Evolutionary conservation across 2,113 vertebrate genomes (phyloP), one percentile per base, ranked within the genome.

Genomic region (Entomyzon cyanotis): DNA sequence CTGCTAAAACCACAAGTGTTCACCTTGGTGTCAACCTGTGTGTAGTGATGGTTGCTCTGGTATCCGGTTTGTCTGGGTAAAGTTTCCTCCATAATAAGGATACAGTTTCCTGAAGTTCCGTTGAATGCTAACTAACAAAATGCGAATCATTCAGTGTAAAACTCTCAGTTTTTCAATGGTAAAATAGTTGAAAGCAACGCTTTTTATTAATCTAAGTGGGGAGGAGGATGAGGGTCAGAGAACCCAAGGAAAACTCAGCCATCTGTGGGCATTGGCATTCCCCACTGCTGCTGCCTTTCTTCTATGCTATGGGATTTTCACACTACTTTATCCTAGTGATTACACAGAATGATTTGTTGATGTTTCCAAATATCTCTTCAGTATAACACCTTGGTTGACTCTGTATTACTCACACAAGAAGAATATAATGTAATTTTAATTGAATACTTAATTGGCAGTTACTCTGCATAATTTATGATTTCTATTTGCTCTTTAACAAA

Each of bases 361-460:
- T 42, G 23, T 53, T 23, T 47, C 39, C 73, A 67, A 4, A 67
- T 44, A 22, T 59, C 47, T 92, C 78, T 35, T 62, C 69, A 74
- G n/a, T 30, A 0, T 46, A 46, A 24, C 77, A 50, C 47, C 42
- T 93, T 92, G 46, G 60, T 71, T 65, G 35, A 63, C 25, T 55
- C 44, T 19, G 7, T 56, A 15, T 69, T 74, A 31, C 27, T 89
- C 23, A 58, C 15, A 23, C 24, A 53, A 69, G 89, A 75, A 78
- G n/a, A 80, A 37, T 83, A 46, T 27, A 0, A 15, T 74, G 4
- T 25, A 28, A 65, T n/a, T 84, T 60, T 53, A n/a, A n/a, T 46
- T 59, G 30, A 74, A 55, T 89, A 30, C 55, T 81, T 89, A 69
- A 86, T 86, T 64, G 62, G 12, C 71, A 81, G 47, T 75, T 82